phyloP scores from a whole-genome alignment of 2,888 invertebrate species.

The Chloroclystis v-ata region DNA sequence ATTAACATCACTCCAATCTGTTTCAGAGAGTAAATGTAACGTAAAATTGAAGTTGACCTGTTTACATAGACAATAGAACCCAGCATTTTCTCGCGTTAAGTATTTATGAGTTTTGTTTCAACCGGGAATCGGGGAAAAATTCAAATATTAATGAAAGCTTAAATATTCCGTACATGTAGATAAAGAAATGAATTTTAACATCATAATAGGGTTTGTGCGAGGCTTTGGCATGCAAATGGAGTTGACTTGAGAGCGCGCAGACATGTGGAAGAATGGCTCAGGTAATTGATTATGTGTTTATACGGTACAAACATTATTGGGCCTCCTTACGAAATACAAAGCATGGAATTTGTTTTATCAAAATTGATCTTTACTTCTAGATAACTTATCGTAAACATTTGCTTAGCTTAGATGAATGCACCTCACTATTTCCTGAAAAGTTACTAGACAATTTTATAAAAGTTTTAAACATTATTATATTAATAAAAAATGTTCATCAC shows the following conservation, averaged over 20 bases:
- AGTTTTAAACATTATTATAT: too few relatives aligned
- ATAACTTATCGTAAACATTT: too few relatives aligned
- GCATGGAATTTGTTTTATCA: too few relatives aligned
- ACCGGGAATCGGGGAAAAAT: constrained; percentile 63
- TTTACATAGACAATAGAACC: constrained; percentile 55
- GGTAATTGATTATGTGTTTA: too few relatives aligned
- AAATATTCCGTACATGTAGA: constrained; percentile 72
- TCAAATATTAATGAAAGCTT: constrained; percentile 74
- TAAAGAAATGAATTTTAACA: constrained; percentile 69
- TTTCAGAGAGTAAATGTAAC: constrained; percentile 46
- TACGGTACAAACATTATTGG: too few relatives aligned
- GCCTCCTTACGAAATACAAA: too few relatives aligned
- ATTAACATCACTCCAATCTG: constrained; percentile 14
- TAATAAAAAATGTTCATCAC: too few relatives aligned
- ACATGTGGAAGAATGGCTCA: too few relatives aligned
- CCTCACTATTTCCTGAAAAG: too few relatives aligned
- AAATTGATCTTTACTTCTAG: too few relatives aligned
- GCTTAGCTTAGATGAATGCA: too few relatives aligned
- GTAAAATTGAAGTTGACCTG: constrained; percentile 63
- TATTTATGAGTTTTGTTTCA: constrained; percentile 74
- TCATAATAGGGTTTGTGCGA: constrained; percentile 47
- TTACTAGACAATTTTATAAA: too few relatives aligned
- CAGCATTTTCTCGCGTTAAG: constrained; percentile 64
- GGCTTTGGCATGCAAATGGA: constrained; percentile 57
- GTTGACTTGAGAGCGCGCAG: constrained; percentile 34